These are phyloP conservation scores for Adelphocoris suturalis DNA, from an alignment of 2,888 invertebrate species.

Conservation along the genomic window DNA sequence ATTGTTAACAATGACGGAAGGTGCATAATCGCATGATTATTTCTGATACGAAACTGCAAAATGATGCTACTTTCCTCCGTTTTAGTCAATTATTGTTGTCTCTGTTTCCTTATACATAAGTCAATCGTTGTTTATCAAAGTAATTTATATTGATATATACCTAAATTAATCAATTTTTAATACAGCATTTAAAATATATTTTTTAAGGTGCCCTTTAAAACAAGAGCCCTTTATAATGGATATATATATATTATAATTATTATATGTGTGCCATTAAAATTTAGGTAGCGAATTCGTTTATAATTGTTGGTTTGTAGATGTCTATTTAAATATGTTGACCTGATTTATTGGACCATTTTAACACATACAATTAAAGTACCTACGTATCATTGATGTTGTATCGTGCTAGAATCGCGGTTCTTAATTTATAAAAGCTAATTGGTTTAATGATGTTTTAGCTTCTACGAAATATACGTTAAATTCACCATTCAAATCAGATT, in stretches of 20 bases:
- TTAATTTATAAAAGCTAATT: too few species aligned
- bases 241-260: not conserved
- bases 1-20: too few species aligned
- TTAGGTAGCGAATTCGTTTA: not conserved
- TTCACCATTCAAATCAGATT: too few species aligned
- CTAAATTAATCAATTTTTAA: not conserved
- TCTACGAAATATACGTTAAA: too few species aligned
- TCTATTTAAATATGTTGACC: not conserved
- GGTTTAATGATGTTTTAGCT: too few species aligned
- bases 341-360: not conserved
- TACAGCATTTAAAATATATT: not conserved
- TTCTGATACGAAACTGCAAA: too few species aligned
- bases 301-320: constrained; percentile 13
- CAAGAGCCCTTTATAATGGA: not conserved
- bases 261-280: not conserved
- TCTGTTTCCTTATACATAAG: constrained; percentile 12
- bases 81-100: constrained; percentile 28
- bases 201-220: not conserved
- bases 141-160: not conserved
- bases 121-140: not conserved
- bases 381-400: not conserved
- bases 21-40: too few species aligned
- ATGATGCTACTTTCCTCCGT: not conserved
- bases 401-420: too few species aligned
- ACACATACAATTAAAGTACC: not conserved